phyloP scores from a whole-genome alignment of 2,113 vertebrate species.

The Pedetes capensis region DNA sequence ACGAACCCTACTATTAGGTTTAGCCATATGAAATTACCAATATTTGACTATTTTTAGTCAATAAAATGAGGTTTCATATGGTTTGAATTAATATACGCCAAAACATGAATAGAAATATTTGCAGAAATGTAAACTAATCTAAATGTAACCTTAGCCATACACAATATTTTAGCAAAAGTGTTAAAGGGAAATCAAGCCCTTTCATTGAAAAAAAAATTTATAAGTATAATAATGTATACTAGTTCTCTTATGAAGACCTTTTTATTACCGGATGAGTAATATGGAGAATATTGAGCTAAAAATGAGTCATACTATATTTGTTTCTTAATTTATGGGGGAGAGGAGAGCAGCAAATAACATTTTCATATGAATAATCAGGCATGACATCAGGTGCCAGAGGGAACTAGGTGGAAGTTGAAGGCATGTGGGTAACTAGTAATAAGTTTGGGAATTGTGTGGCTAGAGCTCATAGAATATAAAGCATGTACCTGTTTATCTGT shows the following conservation, averaged over 20 bases:
- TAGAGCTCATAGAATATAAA: background rate
- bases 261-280: background rate
- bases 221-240: background rate
- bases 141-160: background rate
- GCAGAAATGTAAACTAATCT: background rate
- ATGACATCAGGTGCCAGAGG: background rate
- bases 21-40: conserved; percentile 12
- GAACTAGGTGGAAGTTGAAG: background rate
- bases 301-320: background rate
- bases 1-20: background rate
- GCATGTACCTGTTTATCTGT: background rate
- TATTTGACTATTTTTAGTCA: conserved; percentile 44
- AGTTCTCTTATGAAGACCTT: background rate
- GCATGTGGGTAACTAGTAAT: background rate
- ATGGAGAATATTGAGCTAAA: background rate
- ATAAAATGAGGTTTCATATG: conserved; percentile 29
- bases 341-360: background rate
- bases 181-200: background rate
- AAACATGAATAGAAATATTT: conserved; percentile 9
- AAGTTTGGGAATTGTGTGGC: background rate
- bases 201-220: background rate
- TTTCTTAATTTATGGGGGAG: background rate
- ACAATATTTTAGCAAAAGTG: background rate
- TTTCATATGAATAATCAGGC: background rate
- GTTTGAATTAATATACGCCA: conserved; percentile 15